Percentiles rank a stretch among this genome's conserved stretches.
Evolutionary conservation across 2,888 invertebrate genomes (phyloP).

Genomic region (Xanthorhoe spadicearia): DNA sequence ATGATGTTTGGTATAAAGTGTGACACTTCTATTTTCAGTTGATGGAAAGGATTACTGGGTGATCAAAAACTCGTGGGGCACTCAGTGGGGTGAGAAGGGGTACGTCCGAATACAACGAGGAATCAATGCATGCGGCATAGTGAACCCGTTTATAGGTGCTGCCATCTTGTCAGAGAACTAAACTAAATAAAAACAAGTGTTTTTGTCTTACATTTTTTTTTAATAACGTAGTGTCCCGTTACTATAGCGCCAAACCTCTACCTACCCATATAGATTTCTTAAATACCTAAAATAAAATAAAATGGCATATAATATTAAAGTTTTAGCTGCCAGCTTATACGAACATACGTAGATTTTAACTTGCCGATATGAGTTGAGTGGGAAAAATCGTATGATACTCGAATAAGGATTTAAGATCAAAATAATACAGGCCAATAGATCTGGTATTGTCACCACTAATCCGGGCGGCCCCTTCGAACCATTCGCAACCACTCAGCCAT

Average conservation of each 20-base stretch:
- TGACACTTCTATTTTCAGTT: slow-evolving; percentile 5
- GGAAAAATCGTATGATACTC: slow-evolving; percentile 5
- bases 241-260: too few species aligned
- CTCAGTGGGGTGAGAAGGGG: slow-evolving; percentile 17
- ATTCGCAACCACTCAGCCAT: slow-evolving; percentile 47
- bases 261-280: too few species aligned
- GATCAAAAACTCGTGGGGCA: slow-evolving; percentile 27
- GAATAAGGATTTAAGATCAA: slow-evolving; percentile 27
- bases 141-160: background rate
- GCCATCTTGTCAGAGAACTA: slow-evolving; percentile 7
- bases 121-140: slow-evolving; percentile 12
- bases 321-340: background rate
- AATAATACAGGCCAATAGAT: slow-evolving; percentile 34
- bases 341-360: background rate
- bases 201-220: too few species aligned
- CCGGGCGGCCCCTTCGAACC: slow-evolving; percentile 31
- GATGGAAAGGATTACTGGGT: slow-evolving; percentile 22
- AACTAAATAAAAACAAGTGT: too few species aligned
- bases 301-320: too few species aligned
- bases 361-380: background rate
- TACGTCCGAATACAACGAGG: slow-evolving; percentile 20
- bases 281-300: too few species aligned
- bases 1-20: too few species aligned
- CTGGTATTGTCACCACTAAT: slow-evolving; percentile 37
- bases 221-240: too few species aligned